Conservation (phyloP, 2,113 vertebrate species). For the Zingel zingel region DNA sequence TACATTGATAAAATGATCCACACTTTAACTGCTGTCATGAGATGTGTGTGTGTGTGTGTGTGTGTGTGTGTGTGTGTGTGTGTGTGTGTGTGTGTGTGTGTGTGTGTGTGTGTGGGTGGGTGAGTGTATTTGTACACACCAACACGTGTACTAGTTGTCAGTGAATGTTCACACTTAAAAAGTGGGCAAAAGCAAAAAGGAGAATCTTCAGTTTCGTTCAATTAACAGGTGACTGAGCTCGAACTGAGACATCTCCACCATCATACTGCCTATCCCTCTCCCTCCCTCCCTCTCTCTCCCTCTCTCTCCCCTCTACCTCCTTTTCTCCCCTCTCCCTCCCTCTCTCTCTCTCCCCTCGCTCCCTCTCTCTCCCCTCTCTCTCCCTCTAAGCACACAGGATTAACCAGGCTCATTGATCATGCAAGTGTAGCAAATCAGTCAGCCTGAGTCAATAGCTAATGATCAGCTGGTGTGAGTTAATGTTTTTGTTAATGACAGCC, state of each 20-base stretch:
- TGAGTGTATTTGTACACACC: constrained; percentile 44
- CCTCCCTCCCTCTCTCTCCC: not conserved
- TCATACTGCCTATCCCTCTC: not conserved
- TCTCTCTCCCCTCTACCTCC: not conserved
- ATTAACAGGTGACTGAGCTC: constrained; percentile 54
- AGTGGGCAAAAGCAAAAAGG: constrained; percentile 29
- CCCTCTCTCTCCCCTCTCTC: not conserved
- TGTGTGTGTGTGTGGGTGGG: constrained; percentile 1
- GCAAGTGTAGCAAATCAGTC: constrained; percentile 46
- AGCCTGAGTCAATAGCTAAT: constrained; percentile 55
- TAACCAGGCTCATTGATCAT: constrained; percentile 55
- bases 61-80: constrained; percentile 19
- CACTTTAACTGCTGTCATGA: not conserved
- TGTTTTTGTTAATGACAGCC: constrained; percentile 64
- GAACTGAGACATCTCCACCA: constrained; percentile 41
- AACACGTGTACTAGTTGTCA: constrained; percentile 48
- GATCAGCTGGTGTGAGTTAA: constrained; percentile 54
- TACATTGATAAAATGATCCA: constrained; percentile 1
- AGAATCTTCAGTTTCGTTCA: constrained; percentile 42
- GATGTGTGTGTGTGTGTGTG: not conserved
- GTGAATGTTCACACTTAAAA: constrained; percentile 40
- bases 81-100: constrained; percentile 16
- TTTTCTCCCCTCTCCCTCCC: not conserved
- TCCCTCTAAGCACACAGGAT: constrained; percentile 44
- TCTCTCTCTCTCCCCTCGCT: not conserved